Base-by-base conservation (phyloP, 2,113 vertebrate genomes). In the Erythrocercus mccallii region DNA sequence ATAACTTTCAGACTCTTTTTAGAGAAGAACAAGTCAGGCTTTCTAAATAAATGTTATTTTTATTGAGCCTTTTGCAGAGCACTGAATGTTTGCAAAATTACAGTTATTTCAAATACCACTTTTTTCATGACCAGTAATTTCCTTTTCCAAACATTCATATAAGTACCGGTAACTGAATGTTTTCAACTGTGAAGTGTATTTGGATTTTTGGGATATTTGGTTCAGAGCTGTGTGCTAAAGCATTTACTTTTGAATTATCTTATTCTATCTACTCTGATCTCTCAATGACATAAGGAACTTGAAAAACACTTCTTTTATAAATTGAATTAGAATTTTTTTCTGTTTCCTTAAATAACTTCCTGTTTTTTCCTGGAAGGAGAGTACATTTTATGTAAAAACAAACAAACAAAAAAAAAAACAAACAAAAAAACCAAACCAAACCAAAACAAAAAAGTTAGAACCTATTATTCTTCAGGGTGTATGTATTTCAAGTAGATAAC, bases 1-100 rank as follows among this genome's bases (percentile, higher is more conserved):
- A 71, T 58, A 84, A 68, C 57, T 86, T 93, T 54, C 33, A 73
- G 58, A 12, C 16, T 71, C 23, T 37, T 35, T 72, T 66, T 73
- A 70, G 51, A 66, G 50, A 77, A 70, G 82, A 94, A 70, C 18
- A 70, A 66, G 30, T 68, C 37, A 78, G 27, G 22, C 85, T 96
- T 88, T 83, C 69, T 73, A 93, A 92, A 87, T 61, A 93, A 90
- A 81, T 81, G n/a, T 77, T 93, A 65, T 86, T 93, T 94, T 96
- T 94, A 81, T 86, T 90, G 76, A 94, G 74, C 37, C 58, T 80
- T 90, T 88, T 81, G 72, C 72, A 77, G 45, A 82, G 38, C 66
- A n/a, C 38, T 62, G 76, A 83, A 54, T 90, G 84, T 90, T 93
- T 81, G 50, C 58, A 78, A 90, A 96, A 95, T 94, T 95, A 71